Percentiles rank a stretch among this genome's conserved stretches.
phyloP scores from a whole-genome alignment of 1,140 invertebrate genomes.

The Callitettix versicolor region DNA sequence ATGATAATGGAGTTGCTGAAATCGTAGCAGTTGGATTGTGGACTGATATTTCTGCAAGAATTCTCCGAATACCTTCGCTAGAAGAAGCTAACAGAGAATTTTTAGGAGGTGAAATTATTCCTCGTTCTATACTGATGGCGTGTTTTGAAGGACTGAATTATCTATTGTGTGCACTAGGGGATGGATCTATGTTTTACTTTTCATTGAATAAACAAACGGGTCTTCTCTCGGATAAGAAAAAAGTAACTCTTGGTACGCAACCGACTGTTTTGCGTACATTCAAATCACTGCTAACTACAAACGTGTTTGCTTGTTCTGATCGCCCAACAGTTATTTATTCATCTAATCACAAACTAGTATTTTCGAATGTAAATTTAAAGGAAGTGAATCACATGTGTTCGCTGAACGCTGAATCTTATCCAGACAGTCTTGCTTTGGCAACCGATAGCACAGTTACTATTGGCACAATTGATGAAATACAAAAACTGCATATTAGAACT shows the following conservation, averaged over 20 bases:
- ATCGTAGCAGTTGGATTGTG: constrained; percentile 89
- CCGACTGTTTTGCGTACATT: constrained; percentile 90
- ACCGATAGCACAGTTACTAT: constrained; percentile 90
- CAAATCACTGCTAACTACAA: constrained; percentile 81
- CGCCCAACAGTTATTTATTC: constrained; percentile 97
- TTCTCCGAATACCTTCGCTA: constrained; percentile 68
- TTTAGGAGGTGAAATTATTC: constrained; percentile 89
- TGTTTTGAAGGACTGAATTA: constrained; percentile 81
- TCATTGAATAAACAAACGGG: constrained; percentile 63
- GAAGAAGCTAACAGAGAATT: constrained; percentile 73
- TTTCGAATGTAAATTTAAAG: constrained; percentile 97
- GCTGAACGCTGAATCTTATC: constrained; percentile 86
- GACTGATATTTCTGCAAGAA: constrained; percentile 90
- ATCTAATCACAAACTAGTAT: constrained; percentile 96
- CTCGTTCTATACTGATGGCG: constrained; percentile 87
- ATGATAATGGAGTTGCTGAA: constrained; percentile 41
- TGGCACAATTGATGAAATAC: constrained; percentile 97
- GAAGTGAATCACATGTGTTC: constrained; percentile 99
- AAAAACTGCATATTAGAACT: constrained; percentile 93
- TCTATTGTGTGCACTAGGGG: constrained; percentile 84
- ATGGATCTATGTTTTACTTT: constrained; percentile 97
- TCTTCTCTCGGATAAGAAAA: constrained; percentile 69
- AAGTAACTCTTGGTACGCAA: constrained; percentile 89
- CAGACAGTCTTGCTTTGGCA: constrained; percentile 86
- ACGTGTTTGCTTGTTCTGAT: constrained; percentile 98